Base-by-base conservation (phyloP, 2,888 invertebrate species). In the Phyto melanocephala region DNA sequence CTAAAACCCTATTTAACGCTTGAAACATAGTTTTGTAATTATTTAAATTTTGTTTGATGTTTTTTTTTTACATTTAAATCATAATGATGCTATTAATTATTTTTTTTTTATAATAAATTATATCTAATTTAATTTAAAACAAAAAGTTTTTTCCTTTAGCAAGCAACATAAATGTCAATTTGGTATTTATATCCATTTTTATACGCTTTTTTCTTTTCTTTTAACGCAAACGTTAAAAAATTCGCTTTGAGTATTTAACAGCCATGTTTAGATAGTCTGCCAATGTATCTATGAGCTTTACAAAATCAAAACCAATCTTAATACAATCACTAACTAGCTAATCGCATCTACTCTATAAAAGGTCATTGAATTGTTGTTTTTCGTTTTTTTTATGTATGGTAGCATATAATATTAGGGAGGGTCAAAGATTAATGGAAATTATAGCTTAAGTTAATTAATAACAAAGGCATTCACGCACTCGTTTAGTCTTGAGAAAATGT, bases 311-410 rank as follows among this genome's bases (percentile, higher is more conserved):
- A 11, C 2, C 45, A 65, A 58, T 37, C 47, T 58, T 24, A 24
- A 56, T 35, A n/a, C n/a, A n/a, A n/a, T n/a, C n/a, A 15, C 17
- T 65, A 65, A 2, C 3, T 1, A 20, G n/a, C 10, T 28, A 71
- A 81, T 68, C 68, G 45, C 78, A 74, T 70, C 74, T 75, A 70
- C 81, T 81, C 78, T 74, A 81, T 68, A 81, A 78, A 81, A 78
- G 81, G 81, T 81, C 77, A 81, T 65, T 78, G 78, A 78, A 81
- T 78, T 72, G 40, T 54, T n/a, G n/a, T n/a, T n/a, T n/a, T n/a
- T n/a, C n/a, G n/a, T n/a, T n/a, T n/a, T n/a, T n/a, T n/a, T n/a
- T n/a, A n/a, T n/a, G n/a, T n/a, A n/a, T 42, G 15, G n/a, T n/a
- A 15, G 40, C 6, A 42, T 37, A 37, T 22, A 62, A 24, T 6